Evolutionary conservation across 2,888 invertebrate species (phyloP).

Genomic region (Saturnia japonica): DNA sequence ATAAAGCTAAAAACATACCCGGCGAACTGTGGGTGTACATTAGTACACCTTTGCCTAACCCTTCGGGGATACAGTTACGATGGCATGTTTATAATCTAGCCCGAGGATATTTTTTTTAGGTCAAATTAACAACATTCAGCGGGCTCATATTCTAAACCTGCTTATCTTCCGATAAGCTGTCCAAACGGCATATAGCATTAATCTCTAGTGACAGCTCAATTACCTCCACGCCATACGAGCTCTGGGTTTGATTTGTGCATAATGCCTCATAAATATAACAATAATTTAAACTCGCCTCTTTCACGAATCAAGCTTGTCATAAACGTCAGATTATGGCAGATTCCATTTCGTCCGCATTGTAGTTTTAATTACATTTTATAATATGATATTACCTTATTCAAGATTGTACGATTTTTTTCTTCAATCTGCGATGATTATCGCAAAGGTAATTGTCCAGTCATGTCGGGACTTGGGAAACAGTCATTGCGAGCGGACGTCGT

Average conservation of each 20-base stretch:
- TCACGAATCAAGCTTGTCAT: conserved; percentile 49
- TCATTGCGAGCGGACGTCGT: conserved; percentile 9
- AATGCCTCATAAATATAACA: conserved; percentile 36
- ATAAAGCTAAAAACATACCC: no score
- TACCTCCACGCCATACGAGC: conserved; percentile 43
- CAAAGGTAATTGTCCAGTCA: conserved; percentile 4
- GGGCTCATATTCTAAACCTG: neutral
- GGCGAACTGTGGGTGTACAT: no score
- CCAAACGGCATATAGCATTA: conserved; percentile 59
- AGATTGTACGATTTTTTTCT: neutral
- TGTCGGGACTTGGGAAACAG: conserved; percentile 1
- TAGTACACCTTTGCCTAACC: no score
- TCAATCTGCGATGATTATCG: neutral
- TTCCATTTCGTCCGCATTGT: conserved; percentile 44
- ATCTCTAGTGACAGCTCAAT: conserved; percentile 74
- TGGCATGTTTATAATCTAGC: neutral
- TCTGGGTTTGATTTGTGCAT: conserved; percentile 48
- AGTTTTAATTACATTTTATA: conserved; percentile 50
- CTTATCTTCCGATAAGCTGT: conserved; percentile 40
- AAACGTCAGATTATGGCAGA: conserved; percentile 37
- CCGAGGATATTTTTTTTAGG: neutral
- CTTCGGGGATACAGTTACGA: no score
- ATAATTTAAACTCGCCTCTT: conserved; percentile 50
- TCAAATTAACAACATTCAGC: neutral
- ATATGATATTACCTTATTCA: conserved; percentile 20